These are phyloP conservation scores for Heliconius aoede DNA, from an alignment of 2,888 invertebrate species.

Conservation along the genomic window DNA sequence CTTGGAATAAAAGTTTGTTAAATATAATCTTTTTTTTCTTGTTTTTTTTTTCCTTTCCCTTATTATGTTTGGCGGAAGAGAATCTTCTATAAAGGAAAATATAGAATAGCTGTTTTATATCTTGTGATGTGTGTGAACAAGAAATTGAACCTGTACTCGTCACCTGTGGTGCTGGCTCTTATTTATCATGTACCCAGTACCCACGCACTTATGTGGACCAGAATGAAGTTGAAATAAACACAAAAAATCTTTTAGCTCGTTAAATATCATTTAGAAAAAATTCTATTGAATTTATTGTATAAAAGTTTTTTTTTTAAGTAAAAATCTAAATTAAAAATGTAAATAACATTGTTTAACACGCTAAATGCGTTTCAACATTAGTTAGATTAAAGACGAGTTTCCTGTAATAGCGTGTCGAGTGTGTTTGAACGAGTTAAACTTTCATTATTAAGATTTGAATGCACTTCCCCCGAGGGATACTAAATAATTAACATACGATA, in stretches of 20 bases:
- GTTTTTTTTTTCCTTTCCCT: background rate
- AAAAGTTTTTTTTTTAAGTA: too few species aligned
- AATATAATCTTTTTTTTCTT: background rate
- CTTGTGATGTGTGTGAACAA: too few species aligned
- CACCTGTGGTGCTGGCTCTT: too few species aligned
- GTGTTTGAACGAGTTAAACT: slow-evolving; percentile 6
- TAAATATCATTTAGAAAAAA: too few species aligned
- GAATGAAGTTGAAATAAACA: too few species aligned
- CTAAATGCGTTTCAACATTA: background rate
- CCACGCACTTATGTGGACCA: too few species aligned
- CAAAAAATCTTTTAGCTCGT: too few species aligned
- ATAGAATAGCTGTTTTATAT: too few species aligned
- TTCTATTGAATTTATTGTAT: too few species aligned
- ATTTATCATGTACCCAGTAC: too few species aligned
- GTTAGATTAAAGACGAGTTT: slow-evolving; percentile 3
- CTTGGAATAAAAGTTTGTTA: background rate
- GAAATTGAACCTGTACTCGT: too few species aligned
- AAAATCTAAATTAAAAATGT: too few species aligned
- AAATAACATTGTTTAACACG: background rate
- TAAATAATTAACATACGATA: background rate
- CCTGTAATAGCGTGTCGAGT: slow-evolving; percentile 25
- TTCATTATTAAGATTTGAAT: slow-evolving; percentile 10
- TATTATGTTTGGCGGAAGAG: background rate
- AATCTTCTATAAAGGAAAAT: background rate
- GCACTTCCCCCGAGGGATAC: background rate